Base-by-base conservation (phyloP, 2,888 invertebrate species). In the Antitype chi region DNA sequence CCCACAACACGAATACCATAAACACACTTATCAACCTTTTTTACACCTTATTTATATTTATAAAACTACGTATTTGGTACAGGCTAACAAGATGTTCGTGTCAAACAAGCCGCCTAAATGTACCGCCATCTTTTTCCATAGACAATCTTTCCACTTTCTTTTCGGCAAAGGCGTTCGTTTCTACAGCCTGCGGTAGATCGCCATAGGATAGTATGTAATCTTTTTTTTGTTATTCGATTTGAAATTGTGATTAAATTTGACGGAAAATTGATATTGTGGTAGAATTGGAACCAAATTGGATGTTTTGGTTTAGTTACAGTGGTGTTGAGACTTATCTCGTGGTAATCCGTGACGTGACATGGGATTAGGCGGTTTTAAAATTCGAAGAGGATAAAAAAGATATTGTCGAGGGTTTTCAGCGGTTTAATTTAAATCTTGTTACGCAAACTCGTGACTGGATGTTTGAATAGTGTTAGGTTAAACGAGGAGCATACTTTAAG, bases 21-120 rank as follows among this genome's bases (percentile, higher is more conserved):
- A n/a, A 52, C 80, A 66, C 49, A 25, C 86, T 79, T 81, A 53
- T 53, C 81, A 63, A 60, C 9, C 23, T 72, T 85, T 86, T 90
- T 92, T 93, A 91, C 90, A 89, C 90, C 93, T 93, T 93, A 94
- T 94, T 94, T 95, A 94, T 95, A 95, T 95, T 95, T 95, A 95
- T 95, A 95, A 94, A 93, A 91, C 92, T 91, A 91, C 94, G 93
- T 95, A 95, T 95, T 95, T 95, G 95, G 96, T 91, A 90, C 90
- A 92, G 90, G 92, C 95, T 96, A 96, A 96, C 96, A 96, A 96
- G 96, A 95, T 95, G 94, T 95, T 94, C 89, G 90, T 91, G 95
- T 94, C 94, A 93, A 92, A 93, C 93, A 91, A 68, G 81, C 93
- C 93, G 95, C 93, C 94, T 91, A 93, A 93, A 91, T 88, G 79